phyloP scores from a whole-genome alignment of 2,888 invertebrate genomes.

The Nephrotoma flavescens region DNA sequence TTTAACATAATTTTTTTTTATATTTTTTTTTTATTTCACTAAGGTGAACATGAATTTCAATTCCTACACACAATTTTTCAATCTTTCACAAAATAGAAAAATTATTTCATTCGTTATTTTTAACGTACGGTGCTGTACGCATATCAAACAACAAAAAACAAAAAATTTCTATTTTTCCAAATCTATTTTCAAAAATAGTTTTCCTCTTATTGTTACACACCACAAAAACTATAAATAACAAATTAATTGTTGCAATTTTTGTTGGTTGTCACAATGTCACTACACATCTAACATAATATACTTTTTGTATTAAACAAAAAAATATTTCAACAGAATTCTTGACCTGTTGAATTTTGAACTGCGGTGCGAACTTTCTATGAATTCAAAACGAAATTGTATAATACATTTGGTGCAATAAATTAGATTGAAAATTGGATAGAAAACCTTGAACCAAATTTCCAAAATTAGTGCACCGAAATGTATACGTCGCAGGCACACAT shows the following conservation, averaged over 20 bases:
- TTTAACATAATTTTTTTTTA: not conserved
- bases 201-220: not conserved
- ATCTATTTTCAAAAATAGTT: not conserved
- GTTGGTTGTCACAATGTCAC: not conserved
- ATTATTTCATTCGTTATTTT: not conserved
- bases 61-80: not conserved
- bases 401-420: not conserved
- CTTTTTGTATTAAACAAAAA: too few species aligned
- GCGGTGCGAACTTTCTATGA: not conserved
- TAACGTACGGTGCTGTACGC: not conserved
- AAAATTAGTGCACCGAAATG: not conserved
- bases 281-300: not conserved
- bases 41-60: not conserved
- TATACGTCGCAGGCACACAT: not conserved
- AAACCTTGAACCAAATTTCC: not conserved
- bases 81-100: not conserved
- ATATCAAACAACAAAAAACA: not conserved
- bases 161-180: not conserved
- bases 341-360: not conserved
- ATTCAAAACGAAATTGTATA: not conserved
- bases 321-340: not conserved
- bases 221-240: not conserved
- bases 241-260: not conserved
- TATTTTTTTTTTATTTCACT: not conserved
- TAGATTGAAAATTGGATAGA: not conserved